Evolutionary conservation across 2,797 vertebrate species (phyloP).

Genomic region (Tauraco hartlaubi): DNA sequence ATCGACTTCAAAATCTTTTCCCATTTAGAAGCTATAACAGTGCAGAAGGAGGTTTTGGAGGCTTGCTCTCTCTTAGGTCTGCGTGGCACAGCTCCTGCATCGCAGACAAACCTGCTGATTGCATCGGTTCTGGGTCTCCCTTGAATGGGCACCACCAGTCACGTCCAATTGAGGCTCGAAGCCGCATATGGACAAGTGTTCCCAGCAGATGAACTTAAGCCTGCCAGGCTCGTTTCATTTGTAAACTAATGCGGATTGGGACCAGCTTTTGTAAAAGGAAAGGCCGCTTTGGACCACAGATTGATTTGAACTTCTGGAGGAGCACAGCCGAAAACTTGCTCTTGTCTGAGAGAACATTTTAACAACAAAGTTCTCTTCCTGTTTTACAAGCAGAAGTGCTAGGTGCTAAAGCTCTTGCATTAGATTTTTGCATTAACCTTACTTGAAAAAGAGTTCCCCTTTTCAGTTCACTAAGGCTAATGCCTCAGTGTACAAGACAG

Average conservation of each 20-base stretch:
- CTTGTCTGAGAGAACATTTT: neutral
- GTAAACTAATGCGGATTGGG: neutral
- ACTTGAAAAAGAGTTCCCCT: neutral
- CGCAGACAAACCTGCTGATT: neutral
- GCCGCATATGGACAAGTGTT: neutral
- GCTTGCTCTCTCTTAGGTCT: neutral
- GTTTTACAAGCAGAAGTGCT: neutral
- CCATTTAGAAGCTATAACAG: neutral
- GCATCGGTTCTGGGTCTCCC: neutral
- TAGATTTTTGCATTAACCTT: neutral
- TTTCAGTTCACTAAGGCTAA: neutral
- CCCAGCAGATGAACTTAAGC: neutral
- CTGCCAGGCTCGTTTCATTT: neutral
- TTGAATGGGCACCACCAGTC: neutral
- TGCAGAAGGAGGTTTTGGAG: neutral
- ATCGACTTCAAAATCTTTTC: neutral
- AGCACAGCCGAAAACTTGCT: neutral
- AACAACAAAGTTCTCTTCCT: neutral
- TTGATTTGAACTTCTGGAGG: neutral
- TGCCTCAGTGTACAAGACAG: neutral
- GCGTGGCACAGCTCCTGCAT: neutral
- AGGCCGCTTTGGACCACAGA: neutral
- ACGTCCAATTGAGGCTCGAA: fast-evolving
- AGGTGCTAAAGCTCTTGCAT: neutral
- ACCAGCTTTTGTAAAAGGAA: neutral